These are phyloP conservation scores for Dicrostonyx torquatus DNA, from an alignment of 2,797 vertebrate species.

Conservation along the genomic window DNA sequence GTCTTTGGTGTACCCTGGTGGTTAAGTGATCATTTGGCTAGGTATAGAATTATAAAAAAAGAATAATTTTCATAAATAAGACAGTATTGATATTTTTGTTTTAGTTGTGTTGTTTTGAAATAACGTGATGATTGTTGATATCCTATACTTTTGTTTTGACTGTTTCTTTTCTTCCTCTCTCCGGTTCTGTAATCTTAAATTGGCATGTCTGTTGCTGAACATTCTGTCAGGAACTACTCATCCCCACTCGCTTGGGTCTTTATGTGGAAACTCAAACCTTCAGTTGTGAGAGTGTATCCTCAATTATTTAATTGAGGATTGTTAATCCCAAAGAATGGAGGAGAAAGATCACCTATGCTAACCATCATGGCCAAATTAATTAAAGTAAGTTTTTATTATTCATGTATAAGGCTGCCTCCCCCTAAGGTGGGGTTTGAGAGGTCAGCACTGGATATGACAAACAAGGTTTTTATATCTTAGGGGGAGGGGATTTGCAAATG, in stretches of 20 bases:
- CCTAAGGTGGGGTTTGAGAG: neutral
- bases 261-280: neutral
- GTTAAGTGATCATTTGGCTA: neutral
- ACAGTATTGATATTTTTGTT: neutral
- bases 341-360: neutral
- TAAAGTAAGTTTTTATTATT: neutral
- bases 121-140: neutral
- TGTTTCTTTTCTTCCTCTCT: neutral
- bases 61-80: neutral
- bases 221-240: neutral
- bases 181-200: neutral
- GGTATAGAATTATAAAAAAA: neutral
- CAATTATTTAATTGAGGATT: constrained; percentile 1
- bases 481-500: neutral
- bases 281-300: neutral
- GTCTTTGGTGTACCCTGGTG: neutral
- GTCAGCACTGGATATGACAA: neutral
- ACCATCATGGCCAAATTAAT: neutral
- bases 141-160: neutral
- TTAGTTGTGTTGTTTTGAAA: neutral
- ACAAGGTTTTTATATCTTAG: neutral
- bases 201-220: neutral
- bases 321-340: neutral
- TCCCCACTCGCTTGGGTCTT: neutral
- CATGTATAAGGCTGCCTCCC: neutral